Base-by-base conservation (phyloP, 2,888 invertebrate genomes). In the Epistrophella euchroma region DNA sequence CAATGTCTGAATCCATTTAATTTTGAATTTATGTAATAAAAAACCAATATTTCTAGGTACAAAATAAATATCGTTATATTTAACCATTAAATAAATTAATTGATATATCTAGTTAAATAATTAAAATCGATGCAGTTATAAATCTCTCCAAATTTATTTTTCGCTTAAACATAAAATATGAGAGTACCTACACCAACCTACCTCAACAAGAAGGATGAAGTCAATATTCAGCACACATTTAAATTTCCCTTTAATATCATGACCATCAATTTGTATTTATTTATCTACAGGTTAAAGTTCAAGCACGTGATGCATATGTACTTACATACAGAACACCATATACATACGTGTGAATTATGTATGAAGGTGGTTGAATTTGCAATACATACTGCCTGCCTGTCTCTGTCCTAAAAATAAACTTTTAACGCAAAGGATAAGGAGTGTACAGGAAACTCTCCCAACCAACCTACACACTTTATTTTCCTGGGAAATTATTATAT, bases 211-310 rank as follows among this genome's bases (percentile, higher is more conserved):
- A 58, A 37, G 17, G 28, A 64, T 32, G 28, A 28, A 64, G 28
- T 43, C 17, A 64, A 64, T 64, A 45, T 32, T 45, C 7, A 2
- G 25, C 28, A 28, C 64, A 28, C 28, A 64, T 64, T 66, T 47
- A 66, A 66, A 47, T 66, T 66, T 66, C 35, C 66, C 66, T 66
- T 66, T 66, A 45, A 43, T 25, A 62, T 43, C 62, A 62, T 43
- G 62, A 43, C 62, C 45, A 66, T 47, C 47, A 32, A 52, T 68
- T 52, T 50, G 52, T 68, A 25, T 68, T 68, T 68, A 68, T 68
- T 68, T 68, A 68, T 52, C 50, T 68, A 37, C 50, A 68, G 25
- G 68, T 68, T 22, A 68, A 68, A 68, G 68, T 68, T 68, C 68
- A 50, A n/a, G 52, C 68, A 55, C 55, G 71, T 62, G 43, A 37